Evolutionary conservation across 2,113 vertebrate species (phyloP), one percentile per base, ranked within the genome.

Genomic region (Charina bottae): DNA sequence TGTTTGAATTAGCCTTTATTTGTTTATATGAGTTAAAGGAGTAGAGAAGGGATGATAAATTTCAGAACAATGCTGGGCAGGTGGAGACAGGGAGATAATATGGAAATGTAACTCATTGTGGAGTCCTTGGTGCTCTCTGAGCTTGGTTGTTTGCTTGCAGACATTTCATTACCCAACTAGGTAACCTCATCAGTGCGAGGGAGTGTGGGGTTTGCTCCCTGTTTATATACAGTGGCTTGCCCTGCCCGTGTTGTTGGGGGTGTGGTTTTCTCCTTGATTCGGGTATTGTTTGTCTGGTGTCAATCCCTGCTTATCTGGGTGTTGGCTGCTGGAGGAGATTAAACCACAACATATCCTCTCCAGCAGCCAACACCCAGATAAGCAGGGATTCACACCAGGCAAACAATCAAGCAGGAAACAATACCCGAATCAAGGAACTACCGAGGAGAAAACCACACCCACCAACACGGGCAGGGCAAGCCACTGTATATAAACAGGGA

Each of bases 1-100:
- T 15, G 42, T 62, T 42, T 60, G 91, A 88, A 42, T 55, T 6
- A 54, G n/a, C 11, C 17, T 3, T n/a, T 53, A 21, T 85, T 19
- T 89, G 86, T 91, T 88, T 90, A 88, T 68, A 58, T n/a, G 17
- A 83, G n/a, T 88, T 84, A 83, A 55, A 60, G 85, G 72, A 17
- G 72, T 17, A 4, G 24, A 46, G 23, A 93, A 56, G 85, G 33
- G 33, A 23, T 26, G 59, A n/a, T 93, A 91, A 83, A 93, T 84
- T 78, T 53, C 6, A 0, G 46, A 28, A 37, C 2, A 46, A 23
- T 37, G 58, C 59, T 15, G 4, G 68, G 12, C 33, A 4, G 17
- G 49, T 24, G 9, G 56, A n/a, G 33, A 78, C 9, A 6, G 33
- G 72, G 37, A 6, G 17, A 42, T 11, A 55, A 55, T 88, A 87